phyloP scores from a whole-genome alignment of 1,140 invertebrate genomes.

The Drosophila pseudoobscura region DNA sequence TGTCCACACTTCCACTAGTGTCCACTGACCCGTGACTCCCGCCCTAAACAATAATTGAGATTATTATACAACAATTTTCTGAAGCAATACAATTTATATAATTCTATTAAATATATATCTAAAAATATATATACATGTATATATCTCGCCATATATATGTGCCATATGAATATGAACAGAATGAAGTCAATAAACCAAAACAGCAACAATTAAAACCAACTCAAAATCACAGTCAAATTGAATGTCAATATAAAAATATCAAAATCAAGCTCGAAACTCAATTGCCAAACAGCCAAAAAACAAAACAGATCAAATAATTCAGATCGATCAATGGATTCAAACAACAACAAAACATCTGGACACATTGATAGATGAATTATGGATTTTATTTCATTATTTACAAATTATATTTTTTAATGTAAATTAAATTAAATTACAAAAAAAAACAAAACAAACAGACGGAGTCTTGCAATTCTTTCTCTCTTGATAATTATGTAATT shows the following conservation, averaged over 20 bases:
- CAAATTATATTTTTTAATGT: conserved; percentile 80
- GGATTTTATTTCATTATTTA: conserved; percentile 78
- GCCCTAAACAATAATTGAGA: conserved; percentile 72
- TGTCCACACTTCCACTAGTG: conserved; percentile 72
- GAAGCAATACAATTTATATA: conserved; percentile 52
- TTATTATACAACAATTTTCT: conserved; percentile 54
- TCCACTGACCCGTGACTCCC: conserved; percentile 80
- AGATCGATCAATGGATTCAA: conserved; percentile 59
- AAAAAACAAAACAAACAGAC: conserved; percentile 36
- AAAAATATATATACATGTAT: conserved; percentile 50
- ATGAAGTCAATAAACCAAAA: conserved; percentile 64
- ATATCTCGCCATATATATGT: conserved; percentile 50
- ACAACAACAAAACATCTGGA: conserved; percentile 70
- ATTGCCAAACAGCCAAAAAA: conserved; percentile 27
- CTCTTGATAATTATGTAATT: background rate
- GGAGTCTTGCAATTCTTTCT: conserved; percentile 36
- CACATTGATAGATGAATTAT: conserved; percentile 68
- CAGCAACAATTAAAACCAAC: conserved; percentile 51
- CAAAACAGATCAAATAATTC: conserved; percentile 55
- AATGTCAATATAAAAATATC: conserved; percentile 33
- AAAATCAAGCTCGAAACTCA: conserved; percentile 36
- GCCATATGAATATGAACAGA: conserved; percentile 45
- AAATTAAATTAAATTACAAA: conserved; percentile 80
- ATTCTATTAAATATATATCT: conserved; percentile 49
- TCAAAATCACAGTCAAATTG: conserved; percentile 42